These are phyloP conservation scores for Chaetodon trifascialis DNA, from an alignment of 2,113 vertebrate genomes.

Conservation along the genomic window DNA sequence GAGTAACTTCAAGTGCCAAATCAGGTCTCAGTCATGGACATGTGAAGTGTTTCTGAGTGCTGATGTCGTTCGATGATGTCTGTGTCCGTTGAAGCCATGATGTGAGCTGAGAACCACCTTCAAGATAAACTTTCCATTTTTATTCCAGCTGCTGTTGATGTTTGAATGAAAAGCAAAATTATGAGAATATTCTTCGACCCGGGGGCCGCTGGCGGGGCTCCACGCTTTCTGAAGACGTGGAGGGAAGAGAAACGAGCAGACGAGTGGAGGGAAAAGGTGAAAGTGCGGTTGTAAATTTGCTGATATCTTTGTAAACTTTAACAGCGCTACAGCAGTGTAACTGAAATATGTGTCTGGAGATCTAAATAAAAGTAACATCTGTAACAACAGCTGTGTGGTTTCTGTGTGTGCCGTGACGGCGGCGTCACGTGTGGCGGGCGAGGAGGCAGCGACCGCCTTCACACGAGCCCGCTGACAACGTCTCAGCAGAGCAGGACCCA, in stretches of 20 bases:
- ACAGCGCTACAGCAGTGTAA: slow-evolving; percentile 60
- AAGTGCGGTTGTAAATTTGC: slow-evolving; percentile 56
- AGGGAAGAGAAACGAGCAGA: neutral
- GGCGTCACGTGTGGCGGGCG: too few relatives aligned
- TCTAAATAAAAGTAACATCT: slow-evolving; percentile 74
- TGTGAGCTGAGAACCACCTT: too few relatives aligned
- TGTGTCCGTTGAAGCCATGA: neutral
- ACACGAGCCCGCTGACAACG: too few relatives aligned
- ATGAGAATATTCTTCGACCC: neutral
- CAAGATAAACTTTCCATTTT: too few relatives aligned
- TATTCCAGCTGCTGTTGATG: too few relatives aligned
- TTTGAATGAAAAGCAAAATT: neutral
- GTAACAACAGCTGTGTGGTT: slow-evolving; percentile 36
- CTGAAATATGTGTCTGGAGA: slow-evolving; percentile 73
- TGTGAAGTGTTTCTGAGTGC: neutral
- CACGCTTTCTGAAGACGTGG: neutral
- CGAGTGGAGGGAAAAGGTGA: neutral
- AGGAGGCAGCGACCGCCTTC: too few relatives aligned
- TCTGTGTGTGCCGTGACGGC: neutral
- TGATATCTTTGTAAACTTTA: slow-evolving; percentile 68
- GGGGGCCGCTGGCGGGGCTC: slow-evolving; percentile 10
- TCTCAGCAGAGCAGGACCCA: too few relatives aligned
- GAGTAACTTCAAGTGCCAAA: too few relatives aligned
- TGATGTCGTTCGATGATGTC: neutral
- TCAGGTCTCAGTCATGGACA: neutral